Conservation (phyloP, 2,888 invertebrate species). For the Plusia festucae region DNA sequence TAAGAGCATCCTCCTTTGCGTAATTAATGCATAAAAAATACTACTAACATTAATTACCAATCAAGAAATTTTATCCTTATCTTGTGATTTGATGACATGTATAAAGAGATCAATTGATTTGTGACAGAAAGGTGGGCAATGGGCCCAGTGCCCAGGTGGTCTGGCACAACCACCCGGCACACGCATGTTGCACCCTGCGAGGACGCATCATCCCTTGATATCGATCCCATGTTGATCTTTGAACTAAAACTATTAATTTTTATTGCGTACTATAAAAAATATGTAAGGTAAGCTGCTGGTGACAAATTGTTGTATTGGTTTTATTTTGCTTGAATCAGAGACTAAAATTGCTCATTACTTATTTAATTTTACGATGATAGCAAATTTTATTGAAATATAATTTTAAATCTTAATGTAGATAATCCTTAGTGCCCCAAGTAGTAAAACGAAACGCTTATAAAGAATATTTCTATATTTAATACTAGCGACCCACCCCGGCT, state of each 20-base stretch:
- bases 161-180: slow-evolving; percentile 64
- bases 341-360: neutral
- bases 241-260: slow-evolving; percentile 64
- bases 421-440: neutral
- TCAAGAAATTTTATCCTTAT: slow-evolving; percentile 27
- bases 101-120: slow-evolving; percentile 41
- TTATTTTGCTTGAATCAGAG: neutral
- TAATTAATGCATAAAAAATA: no score
- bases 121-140: slow-evolving; percentile 66
- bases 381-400: neutral
- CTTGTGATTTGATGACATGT: slow-evolving; percentile 47
- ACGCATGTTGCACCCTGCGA: slow-evolving; percentile 60
- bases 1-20: no score
- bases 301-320: neutral
- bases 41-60: neutral
- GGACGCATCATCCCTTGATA: slow-evolving; percentile 53
- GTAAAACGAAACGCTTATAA: neutral
- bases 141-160: slow-evolving; percentile 73
- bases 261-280: neutral
- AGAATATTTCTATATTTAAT: no score
- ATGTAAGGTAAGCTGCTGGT: neutral
- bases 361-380: neutral
- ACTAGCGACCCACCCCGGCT: no score
- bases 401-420: neutral
- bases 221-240: slow-evolving; percentile 67